Evolutionary conservation across 2,797 vertebrate genomes (phyloP).

Genomic region (Scolopax bukidnonensis): DNA sequence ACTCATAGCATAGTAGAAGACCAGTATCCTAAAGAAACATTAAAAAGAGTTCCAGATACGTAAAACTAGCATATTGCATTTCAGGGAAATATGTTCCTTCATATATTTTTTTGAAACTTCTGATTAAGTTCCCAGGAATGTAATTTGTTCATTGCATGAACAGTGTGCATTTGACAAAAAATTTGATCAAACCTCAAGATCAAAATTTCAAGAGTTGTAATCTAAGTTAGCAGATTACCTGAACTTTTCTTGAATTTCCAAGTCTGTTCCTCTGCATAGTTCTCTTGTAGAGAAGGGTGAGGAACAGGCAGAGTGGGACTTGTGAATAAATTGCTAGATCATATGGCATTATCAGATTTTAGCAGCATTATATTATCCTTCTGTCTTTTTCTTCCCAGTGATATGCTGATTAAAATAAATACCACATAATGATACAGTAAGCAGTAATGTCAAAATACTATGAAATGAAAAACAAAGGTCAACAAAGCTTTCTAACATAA

Average conservation of each 20-base stretch:
- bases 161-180: neutral
- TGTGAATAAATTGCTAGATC: neutral
- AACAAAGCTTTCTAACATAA: neutral
- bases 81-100: neutral
- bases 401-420: neutral
- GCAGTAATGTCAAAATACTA: neutral
- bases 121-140: neutral
- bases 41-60: neutral
- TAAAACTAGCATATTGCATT: neutral
- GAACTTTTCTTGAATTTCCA: neutral
- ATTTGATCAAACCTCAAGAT: neutral
- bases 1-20: neutral
- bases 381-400: neutral
- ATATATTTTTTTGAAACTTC: rapidly evolving
- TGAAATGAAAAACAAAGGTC: neutral
- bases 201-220: neutral
- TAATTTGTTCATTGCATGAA: neutral
- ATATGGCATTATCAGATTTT: neutral
- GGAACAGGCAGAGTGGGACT: neutral
- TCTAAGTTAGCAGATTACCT: neutral
- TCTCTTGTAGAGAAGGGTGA: rapidly evolving
- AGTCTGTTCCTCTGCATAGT: neutral
- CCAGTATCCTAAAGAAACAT: neutral
- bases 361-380: neutral
- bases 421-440: rapidly evolving